These are phyloP conservation scores for Heliangelus exortis DNA, from an alignment of 2,797 vertebrate species.

Conservation along the genomic window DNA sequence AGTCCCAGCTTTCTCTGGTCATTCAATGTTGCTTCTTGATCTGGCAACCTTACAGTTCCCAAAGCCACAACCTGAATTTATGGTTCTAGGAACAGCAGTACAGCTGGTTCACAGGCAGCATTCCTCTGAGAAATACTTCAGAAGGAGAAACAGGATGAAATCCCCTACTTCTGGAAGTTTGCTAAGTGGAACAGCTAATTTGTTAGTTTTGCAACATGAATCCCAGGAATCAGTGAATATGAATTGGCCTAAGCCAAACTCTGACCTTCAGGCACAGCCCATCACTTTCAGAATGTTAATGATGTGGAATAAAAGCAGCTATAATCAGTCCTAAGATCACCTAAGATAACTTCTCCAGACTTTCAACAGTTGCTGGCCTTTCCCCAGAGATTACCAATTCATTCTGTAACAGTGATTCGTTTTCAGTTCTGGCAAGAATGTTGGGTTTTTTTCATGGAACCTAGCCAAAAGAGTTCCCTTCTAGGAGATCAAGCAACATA, in stretches of 20 bases:
- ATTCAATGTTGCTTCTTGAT: background rate
- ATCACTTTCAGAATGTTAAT: background rate
- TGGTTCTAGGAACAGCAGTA: slow-evolving; percentile 31
- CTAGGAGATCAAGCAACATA: background rate
- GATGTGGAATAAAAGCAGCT: background rate
- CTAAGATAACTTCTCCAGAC: background rate
- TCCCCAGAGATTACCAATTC: background rate
- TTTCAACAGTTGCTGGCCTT: background rate
- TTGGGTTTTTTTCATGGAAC: background rate
- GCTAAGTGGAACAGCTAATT: background rate
- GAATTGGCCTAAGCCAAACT: background rate
- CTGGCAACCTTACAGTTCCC: background rate
- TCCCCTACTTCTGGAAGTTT: background rate
- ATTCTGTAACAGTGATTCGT: background rate
- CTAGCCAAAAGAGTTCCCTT: background rate
- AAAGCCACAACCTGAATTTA: background rate
- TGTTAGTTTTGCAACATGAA: background rate
- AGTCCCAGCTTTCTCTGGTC: background rate
- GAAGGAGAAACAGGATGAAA: background rate
- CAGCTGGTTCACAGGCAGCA: background rate
- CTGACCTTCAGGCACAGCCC: background rate
- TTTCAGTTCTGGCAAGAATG: background rate
- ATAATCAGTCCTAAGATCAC: background rate
- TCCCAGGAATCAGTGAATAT: background rate
- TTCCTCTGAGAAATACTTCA: background rate